Percentiles rank a stretch among this genome's conserved stretches.
These are phyloP conservation scores for Phragmatobia fuliginosa DNA, from an alignment of 2,888 invertebrate genomes.

Conservation along the genomic window DNA sequence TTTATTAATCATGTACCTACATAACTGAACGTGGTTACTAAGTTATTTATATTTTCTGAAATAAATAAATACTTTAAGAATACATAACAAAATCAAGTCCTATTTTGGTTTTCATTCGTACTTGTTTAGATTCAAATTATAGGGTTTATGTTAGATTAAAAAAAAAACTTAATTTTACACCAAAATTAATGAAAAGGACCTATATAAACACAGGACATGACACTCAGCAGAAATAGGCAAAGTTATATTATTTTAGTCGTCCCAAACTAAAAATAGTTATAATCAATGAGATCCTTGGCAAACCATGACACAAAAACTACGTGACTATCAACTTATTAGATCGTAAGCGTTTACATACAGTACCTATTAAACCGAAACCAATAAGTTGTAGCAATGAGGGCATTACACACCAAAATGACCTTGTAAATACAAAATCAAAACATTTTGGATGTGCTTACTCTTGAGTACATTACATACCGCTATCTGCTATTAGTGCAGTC, in stretches of 20 bases:
- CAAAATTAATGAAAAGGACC: not conserved
- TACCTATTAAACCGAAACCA: too few species aligned
- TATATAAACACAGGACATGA: not conserved
- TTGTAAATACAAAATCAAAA: not conserved
- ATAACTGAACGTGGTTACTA: too few species aligned
- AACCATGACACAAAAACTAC: not conserved
- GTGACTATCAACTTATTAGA: not conserved
- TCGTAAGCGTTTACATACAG: not conserved
- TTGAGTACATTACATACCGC: too few species aligned
- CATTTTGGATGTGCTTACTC: too few species aligned
- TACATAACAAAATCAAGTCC: not conserved
- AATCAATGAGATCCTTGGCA: not conserved
- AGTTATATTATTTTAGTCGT: not conserved
- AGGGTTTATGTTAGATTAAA: not conserved
- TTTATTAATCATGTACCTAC: too few species aligned
- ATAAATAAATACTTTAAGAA: too few species aligned
- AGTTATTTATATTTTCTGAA: too few species aligned
- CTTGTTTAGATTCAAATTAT: not conserved
- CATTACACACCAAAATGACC: not conserved
- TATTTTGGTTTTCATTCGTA: not conserved
- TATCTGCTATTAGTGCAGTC: too few species aligned
- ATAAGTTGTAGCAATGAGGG: not conserved
- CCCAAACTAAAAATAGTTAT: not conserved
- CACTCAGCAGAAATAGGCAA: not conserved
- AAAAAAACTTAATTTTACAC: not conserved